Evolutionary conservation across 1,140 invertebrate genomes (phyloP).

Genomic region (Homalodisca vitripennis): DNA sequence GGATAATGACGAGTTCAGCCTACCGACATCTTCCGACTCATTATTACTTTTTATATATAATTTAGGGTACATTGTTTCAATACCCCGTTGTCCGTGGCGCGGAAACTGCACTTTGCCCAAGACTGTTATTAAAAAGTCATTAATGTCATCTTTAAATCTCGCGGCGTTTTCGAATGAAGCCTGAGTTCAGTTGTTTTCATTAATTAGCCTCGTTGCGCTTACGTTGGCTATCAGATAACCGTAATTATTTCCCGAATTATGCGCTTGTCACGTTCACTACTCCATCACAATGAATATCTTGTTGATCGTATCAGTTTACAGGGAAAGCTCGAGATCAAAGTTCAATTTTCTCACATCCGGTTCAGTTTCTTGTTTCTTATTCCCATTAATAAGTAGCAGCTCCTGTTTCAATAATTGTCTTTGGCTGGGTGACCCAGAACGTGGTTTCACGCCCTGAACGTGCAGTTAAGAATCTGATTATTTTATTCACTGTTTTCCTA

Average conservation of each 20-base stretch:
- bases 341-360: conserved; percentile 12
- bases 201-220: conserved; percentile 1
- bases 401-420: no score
- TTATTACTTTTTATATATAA: conserved; percentile 24
- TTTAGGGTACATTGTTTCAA: conserved; percentile 25
- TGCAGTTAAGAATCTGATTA: no score
- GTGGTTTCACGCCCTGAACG: no score
- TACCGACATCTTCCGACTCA: not conserved
- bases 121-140: conserved; percentile 18
- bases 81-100: not conserved
- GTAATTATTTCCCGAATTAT: conserved; percentile 23
- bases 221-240: not conserved
- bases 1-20: conserved; percentile 10
- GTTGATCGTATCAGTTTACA: conserved; percentile 6
- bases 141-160: conserved; percentile 25
- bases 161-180: not conserved
- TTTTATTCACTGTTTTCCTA: no score
- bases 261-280: not conserved
- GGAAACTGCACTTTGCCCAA: not conserved
- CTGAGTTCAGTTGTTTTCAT: not conserved
- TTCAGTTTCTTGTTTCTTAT: not conserved
- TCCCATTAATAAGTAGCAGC: conserved; percentile 15
- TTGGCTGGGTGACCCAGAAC: no score
- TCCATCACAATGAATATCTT: conserved; percentile 1
- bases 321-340: conserved; percentile 6